These are phyloP conservation scores for Diplodus sargus DNA, from an alignment of 2,797 vertebrate genomes.

Conservation along the genomic window DNA sequence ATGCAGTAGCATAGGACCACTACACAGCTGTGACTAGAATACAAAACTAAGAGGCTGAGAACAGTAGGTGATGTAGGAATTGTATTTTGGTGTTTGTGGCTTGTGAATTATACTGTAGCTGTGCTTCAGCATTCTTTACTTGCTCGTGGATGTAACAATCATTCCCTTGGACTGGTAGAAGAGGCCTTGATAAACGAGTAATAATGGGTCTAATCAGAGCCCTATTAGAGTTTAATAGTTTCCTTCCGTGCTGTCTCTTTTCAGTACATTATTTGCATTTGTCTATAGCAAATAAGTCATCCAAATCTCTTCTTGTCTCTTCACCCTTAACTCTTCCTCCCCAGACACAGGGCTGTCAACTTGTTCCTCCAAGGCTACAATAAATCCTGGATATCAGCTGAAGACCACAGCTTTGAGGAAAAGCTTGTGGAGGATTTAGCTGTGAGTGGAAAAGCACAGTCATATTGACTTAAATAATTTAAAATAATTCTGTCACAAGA, in stretches of 20 bases:
- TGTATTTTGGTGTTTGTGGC: conserved; percentile 24
- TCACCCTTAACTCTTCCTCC: conserved; percentile 28
- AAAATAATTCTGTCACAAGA: not conserved
- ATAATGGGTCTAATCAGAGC: conserved; percentile 29
- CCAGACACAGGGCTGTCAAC: conserved; percentile 94
- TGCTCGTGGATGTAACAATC: conserved; percentile 4
- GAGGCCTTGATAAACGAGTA: conserved; percentile 14
- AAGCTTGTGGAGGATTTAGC: conserved; percentile 94
- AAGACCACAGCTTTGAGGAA: conserved; percentile 92
- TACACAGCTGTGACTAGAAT: conserved; percentile 33
- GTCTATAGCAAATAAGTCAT: not conserved
- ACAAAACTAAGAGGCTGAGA: conserved; percentile 8
- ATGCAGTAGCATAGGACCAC: not conserved
- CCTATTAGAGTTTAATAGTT: conserved; percentile 7
- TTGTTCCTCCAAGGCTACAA: conserved; percentile 96
- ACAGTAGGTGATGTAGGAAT: not conserved
- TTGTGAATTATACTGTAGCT: conserved; percentile 9
- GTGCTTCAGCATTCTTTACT: not conserved
- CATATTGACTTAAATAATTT: not conserved
- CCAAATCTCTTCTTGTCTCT: conserved; percentile 15
- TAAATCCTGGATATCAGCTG: conserved; percentile 93
- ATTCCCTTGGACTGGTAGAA: not conserved
- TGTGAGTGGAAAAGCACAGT: conserved; percentile 82
- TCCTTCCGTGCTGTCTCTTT: not conserved
- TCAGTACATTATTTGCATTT: conserved; percentile 31